A percentile compares a stretch with the other conserved stretches of the same genome.
phyloP scores from a whole-genome alignment of 2,888 invertebrate genomes.

The Catotricha subobsoleta region DNA sequence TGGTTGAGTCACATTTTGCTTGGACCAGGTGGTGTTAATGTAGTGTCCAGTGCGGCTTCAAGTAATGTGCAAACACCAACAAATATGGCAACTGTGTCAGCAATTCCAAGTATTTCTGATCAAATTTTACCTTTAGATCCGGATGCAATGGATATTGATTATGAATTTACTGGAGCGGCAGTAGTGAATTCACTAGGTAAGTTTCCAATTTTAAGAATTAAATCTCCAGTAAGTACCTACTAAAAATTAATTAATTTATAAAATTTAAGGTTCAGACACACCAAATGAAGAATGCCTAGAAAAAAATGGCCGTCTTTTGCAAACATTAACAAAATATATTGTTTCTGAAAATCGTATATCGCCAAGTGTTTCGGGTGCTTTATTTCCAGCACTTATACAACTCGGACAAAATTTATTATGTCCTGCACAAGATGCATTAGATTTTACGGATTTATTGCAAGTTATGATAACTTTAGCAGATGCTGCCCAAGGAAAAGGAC shows the following conservation, averaged over 20 bases:
- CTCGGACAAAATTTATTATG: constrained; percentile 48
- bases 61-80: constrained; percentile 36
- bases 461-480: constrained; percentile 73
- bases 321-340: constrained; percentile 51
- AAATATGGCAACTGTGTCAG: constrained; percentile 29
- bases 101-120: constrained; percentile 27
- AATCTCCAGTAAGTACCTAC: no score
- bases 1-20: constrained; percentile 49
- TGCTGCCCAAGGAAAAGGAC: constrained; percentile 64
- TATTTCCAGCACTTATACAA: constrained; percentile 55
- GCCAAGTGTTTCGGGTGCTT: constrained; percentile 27
- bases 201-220: not conserved
- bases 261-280: constrained; percentile 25
- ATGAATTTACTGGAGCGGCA: constrained; percentile 12
- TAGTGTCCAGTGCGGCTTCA: constrained; percentile 28
- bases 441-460: constrained; percentile 59
- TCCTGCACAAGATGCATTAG: constrained; percentile 44
- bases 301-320: constrained; percentile 51
- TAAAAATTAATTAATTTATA: not conserved
- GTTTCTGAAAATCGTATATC: constrained; percentile 41
- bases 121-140: constrained; percentile 21
- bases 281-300: constrained; percentile 28
- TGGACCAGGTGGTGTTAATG: constrained; percentile 26
- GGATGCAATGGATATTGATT: constrained; percentile 27
- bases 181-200: constrained; percentile 5